Conservation (phyloP, 2,113 vertebrate species). For the Syrrhaptes paradoxus region DNA sequence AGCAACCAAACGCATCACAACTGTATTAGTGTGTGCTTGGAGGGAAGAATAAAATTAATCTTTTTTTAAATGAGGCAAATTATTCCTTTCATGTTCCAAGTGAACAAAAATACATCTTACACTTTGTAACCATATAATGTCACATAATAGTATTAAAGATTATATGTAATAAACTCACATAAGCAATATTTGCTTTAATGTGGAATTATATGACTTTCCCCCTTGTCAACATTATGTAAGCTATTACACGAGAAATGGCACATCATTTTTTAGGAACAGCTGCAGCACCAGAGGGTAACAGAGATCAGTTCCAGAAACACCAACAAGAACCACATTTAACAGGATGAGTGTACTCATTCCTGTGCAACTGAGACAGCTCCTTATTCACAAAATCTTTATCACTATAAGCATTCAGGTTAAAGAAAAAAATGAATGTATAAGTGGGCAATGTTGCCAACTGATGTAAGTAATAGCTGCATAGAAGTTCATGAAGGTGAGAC, state of each 20-base stretch:
- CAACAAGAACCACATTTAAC: background rate
- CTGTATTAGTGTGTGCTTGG: background rate
- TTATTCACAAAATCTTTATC: background rate
- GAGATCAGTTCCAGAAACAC: background rate
- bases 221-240: background rate
- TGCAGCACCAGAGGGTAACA: background rate
- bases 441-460: background rate
- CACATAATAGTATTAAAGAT: background rate
- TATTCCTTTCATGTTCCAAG: background rate
- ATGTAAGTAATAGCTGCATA: background rate
- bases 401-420: background rate
- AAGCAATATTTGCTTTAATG: background rate
- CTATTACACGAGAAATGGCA: background rate
- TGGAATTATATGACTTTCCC: background rate
- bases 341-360: background rate
- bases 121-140: background rate
- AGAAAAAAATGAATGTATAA: background rate
- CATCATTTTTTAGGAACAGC: background rate
- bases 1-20: slow-evolving; percentile 49
- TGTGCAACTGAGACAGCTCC: background rate
- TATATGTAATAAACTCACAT: background rate
- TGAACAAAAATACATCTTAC: background rate
- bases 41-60: background rate
- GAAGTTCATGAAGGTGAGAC: background rate
- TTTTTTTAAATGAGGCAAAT: slow-evolving; percentile 11